These are phyloP conservation scores for Syncerus caffer DNA, from an alignment of 2,797 vertebrate species.

Conservation along the genomic window DNA sequence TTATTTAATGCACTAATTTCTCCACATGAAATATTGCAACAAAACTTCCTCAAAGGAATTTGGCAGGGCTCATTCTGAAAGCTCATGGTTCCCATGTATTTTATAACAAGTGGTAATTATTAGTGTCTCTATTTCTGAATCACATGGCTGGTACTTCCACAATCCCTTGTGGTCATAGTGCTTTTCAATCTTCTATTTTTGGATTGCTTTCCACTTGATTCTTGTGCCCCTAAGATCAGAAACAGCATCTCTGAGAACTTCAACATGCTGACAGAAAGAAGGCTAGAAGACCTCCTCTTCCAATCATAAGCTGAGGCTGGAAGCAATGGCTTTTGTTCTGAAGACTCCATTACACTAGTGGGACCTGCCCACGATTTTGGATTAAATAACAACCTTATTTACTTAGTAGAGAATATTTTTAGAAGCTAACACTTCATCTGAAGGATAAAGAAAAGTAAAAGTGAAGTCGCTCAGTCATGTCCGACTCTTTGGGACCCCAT, in stretches of 20 bases:
- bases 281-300: neutral
- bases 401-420: constrained; percentile 6
- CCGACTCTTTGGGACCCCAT: neutral
- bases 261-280: neutral
- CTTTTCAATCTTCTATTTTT: neutral
- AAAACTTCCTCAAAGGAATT: neutral
- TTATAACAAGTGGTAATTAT: neutral
- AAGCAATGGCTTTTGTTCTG: neutral
- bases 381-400: neutral
- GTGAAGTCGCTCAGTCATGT: fast-evolving
- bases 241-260: neutral
- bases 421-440: neutral
- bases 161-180: neutral
- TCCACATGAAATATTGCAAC: neutral
- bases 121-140: neutral
- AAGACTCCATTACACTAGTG: neutral
- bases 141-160: neutral
- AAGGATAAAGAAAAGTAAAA: neutral
- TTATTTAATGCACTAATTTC: neutral
- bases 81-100: neutral
- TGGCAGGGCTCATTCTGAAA: neutral
- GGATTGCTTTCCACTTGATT: neutral
- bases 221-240: neutral
- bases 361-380: neutral
- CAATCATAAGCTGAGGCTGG: neutral